Percentiles rank a stretch among this genome's conserved stretches.
phyloP scores from a whole-genome alignment of 2,888 invertebrate species.

The Drosophila gaucha region DNA sequence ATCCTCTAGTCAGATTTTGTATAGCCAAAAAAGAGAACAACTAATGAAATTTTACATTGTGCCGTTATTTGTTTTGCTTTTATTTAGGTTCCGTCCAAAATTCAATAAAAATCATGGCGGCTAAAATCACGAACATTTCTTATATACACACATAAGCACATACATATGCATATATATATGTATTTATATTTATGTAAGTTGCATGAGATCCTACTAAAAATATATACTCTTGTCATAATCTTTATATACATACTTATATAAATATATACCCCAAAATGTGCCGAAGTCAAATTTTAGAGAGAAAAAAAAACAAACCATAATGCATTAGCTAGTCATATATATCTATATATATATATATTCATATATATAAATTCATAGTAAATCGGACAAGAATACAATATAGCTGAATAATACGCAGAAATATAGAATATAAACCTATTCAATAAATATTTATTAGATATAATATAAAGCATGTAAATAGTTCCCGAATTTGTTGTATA shows the following conservation, averaged over 20 bases:
- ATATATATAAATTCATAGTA: too few relatives aligned
- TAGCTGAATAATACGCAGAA: conserved; percentile 31
- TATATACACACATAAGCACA: conserved; percentile 1
- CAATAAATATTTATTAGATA: conserved; percentile 19
- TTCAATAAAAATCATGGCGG: conserved; percentile 18
- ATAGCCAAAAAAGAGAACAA: conserved; percentile 2
- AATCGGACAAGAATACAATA: conserved; percentile 17
- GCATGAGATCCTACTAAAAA: conserved; percentile 10
- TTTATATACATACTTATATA: conserved; percentile 12
- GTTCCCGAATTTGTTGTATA: conserved; percentile 59
- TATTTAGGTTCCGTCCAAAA: conserved; percentile 70
- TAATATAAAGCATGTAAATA: conserved; percentile 59
- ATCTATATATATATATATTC: too few relatives aligned
- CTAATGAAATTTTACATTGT: conserved; percentile 31
- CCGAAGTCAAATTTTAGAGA: conserved; percentile 43
- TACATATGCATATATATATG: too few relatives aligned
- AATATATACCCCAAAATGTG: conserved; percentile 60
- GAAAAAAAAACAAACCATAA: conserved; percentile 25
- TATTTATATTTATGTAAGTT: conserved; percentile 1
- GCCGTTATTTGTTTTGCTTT: conserved; percentile 29
- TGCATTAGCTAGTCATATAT: conserved; percentile 70
- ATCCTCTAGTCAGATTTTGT: conserved; percentile 48
- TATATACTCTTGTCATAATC: conserved; percentile 22
- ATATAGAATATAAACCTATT: conserved; percentile 39
- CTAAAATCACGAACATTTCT: conserved; percentile 7